Percentiles rank a stretch among this genome's conserved stretches.
Conservation (phyloP, 2,113 vertebrate genomes). For the Cricetomys ansorgei region DNA sequence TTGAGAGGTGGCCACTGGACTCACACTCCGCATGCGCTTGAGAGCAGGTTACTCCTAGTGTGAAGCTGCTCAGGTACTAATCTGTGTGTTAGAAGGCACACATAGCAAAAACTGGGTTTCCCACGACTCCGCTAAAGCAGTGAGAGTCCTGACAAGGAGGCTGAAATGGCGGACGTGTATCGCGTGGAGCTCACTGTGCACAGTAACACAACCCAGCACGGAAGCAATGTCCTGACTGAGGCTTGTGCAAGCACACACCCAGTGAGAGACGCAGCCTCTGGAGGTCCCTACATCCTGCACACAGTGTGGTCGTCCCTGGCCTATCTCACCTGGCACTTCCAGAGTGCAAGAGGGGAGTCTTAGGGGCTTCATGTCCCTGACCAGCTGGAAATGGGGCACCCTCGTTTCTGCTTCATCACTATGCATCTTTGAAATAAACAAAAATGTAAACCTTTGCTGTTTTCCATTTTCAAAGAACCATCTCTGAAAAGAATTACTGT, state of each 20-base stretch:
- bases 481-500: constrained; percentile 50
- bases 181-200: neutral
- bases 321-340: neutral
- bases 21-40: neutral
- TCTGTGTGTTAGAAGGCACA: neutral
- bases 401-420: constrained; percentile 43
- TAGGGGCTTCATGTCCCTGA: neutral
- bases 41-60: neutral
- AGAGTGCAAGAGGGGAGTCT: neutral
- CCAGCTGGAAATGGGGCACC: neutral
- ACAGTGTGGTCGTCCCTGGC: neutral
- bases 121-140: fast-evolving
- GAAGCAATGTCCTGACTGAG: fast-evolving
- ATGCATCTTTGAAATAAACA: constrained; percentile 22
- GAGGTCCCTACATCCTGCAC: neutral
- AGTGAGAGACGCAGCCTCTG: neutral
- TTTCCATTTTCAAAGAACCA: neutral
- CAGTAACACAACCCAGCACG: neutral
- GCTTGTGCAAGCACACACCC: neutral
- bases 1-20: neutral
- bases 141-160: neutral
- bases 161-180: neutral
- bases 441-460: neutral
- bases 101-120: neutral
- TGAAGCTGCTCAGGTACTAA: neutral